phyloP scores from a whole-genome alignment of 2,113 vertebrate genomes.

The Pollimyrus isidori region DNA sequence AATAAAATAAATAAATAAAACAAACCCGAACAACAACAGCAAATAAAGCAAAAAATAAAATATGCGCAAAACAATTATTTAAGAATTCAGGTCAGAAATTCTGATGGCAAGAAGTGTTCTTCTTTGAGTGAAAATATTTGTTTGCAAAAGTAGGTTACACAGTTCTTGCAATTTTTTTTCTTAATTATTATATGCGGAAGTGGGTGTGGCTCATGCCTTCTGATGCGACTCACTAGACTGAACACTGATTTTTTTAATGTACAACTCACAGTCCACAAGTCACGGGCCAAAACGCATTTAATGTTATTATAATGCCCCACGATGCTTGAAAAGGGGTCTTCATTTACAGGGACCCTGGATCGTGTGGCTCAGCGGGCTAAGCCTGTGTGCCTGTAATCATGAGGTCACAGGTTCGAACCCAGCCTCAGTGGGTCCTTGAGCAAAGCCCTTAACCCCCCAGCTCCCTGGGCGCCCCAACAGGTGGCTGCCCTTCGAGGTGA shows the following conservation, averaged over 20 bases:
- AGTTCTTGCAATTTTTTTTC: background rate
- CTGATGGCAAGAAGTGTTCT: background rate
- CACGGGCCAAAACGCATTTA: background rate
- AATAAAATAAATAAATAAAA: background rate
- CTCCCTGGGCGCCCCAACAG: no score
- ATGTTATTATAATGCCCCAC: no score
- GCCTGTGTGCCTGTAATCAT: no score
- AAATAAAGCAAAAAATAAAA: no score
- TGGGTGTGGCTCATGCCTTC: background rate
- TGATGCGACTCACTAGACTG: background rate
- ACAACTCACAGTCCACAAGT: background rate
- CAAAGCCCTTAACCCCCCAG: no score
- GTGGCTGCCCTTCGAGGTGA: no score
- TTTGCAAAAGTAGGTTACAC: background rate
- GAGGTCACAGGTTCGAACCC: no score
- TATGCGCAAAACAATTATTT: no score
- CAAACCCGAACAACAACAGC: background rate
- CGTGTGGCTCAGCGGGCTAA: no score
- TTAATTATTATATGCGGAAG: background rate
- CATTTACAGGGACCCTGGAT: background rate
- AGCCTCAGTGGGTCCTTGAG: no score
- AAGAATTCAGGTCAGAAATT: no score
- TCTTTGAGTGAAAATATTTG: background rate
- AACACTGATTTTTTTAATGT: background rate
- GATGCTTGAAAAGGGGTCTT: no score